Evolutionary conservation across 2,888 invertebrate genomes (phyloP).

Genomic region (Macrosiphum euphorbiae): DNA sequence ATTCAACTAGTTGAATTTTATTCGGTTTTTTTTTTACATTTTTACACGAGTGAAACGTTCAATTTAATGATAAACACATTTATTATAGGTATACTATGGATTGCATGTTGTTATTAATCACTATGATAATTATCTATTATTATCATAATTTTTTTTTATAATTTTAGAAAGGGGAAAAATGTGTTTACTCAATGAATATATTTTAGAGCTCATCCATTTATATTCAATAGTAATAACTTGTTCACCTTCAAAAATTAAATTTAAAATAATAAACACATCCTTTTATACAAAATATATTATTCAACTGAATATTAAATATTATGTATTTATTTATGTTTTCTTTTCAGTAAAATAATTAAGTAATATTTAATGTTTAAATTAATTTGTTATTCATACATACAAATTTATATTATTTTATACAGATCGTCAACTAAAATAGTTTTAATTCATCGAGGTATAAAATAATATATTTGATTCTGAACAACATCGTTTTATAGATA

Average conservation of each 20-base stretch:
- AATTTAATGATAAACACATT: background rate
- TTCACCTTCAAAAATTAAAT: conserved; percentile 33
- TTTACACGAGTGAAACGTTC: background rate
- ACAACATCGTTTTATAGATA: background rate
- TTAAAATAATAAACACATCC: background rate
- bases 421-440: background rate
- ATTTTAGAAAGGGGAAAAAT: conserved; percentile 17
- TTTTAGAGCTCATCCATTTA: background rate
- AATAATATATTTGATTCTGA: background rate
- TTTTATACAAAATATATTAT: background rate
- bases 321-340: background rate
- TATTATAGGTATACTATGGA: background rate
- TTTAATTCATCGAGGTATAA: background rate
- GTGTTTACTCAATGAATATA: background rate
- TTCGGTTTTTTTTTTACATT: background rate
- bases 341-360: background rate
- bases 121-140: background rate
- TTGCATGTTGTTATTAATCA: background rate
- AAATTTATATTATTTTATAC: background rate
- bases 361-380: background rate
- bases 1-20: background rate
- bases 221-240: conserved; percentile 15
- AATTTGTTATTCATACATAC: background rate
- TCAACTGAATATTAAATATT: background rate
- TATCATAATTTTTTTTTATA: background rate